phyloP scores from a whole-genome alignment of 2,888 invertebrate genomes.

The Mystacides longicornis region DNA sequence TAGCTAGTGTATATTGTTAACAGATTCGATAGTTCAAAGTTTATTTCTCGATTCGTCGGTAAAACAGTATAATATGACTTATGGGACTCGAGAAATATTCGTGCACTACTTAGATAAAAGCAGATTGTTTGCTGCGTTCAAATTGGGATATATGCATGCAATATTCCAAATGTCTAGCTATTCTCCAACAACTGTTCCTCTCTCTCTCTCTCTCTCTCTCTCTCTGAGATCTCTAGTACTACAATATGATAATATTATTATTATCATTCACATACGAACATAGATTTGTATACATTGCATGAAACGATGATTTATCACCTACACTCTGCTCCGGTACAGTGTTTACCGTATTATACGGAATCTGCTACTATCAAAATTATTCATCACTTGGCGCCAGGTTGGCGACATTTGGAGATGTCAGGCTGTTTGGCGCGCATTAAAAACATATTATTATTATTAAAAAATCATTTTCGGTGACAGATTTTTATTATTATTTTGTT shows the following conservation, averaged over 20 bases:
- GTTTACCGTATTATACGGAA: not conserved
- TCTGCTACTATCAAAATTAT: not conserved
- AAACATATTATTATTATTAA: slow-evolving; percentile 4
- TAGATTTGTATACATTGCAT: not conserved
- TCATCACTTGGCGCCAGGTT: not conserved
- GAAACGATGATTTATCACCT: not conserved
- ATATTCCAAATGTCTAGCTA: not conserved
- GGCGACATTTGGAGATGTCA: slow-evolving; percentile 1
- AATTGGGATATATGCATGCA: not conserved
- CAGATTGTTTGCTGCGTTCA: not conserved
- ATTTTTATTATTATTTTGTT: not conserved
- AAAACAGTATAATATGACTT: too few relatives aligned
- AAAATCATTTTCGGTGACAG: not conserved
- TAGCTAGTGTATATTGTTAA: too few relatives aligned
- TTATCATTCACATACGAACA: too few relatives aligned
- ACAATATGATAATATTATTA: not conserved
- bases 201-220: not conserved
- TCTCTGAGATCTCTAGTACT: not conserved
- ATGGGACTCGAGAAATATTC: too few relatives aligned
- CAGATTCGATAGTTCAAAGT: too few relatives aligned
- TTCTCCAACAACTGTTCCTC: too few relatives aligned
- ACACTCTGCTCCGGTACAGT: too few relatives aligned
- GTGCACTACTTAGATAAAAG: too few relatives aligned
- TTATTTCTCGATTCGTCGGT: too few relatives aligned
- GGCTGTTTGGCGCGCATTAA: not conserved